Conservation (phyloP, 2,888 invertebrate genomes). For the Amblyjoppa proteus region DNA sequence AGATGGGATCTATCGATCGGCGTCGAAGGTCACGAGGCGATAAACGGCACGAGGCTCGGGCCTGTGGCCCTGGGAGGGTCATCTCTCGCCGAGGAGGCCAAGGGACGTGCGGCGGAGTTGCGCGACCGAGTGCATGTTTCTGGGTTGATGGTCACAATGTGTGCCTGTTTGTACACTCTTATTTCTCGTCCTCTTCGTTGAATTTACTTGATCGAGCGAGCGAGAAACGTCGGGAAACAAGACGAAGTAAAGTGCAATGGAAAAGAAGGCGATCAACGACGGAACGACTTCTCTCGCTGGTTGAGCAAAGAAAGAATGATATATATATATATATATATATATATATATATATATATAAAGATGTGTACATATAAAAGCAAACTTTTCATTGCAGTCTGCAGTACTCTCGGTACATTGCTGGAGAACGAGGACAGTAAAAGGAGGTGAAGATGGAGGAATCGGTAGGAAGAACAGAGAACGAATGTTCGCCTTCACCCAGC, state of each 20-base stretch:
- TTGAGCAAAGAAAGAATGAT: constrained; percentile 16
- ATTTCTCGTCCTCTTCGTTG: constrained; percentile 12
- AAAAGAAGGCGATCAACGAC: constrained; percentile 28
- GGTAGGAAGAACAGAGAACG: constrained; percentile 52
- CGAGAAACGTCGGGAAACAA: constrained; percentile 29
- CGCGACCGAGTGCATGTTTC: constrained; percentile 24
- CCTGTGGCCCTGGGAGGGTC: constrained; percentile 67
- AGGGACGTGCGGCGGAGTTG: constrained; percentile 35
- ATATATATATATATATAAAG: not conserved
- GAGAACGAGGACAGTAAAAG: constrained; percentile 54
- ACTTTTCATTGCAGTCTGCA: constrained; percentile 43
- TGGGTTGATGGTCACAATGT: constrained; percentile 27
- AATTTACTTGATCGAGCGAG: constrained; percentile 28
- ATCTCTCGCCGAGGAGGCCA: constrained; percentile 54
- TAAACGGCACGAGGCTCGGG: constrained; percentile 53
- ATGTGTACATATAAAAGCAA: constrained; percentile 1
- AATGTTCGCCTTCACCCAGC: constrained; percentile 77
- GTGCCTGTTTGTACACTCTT: constrained; percentile 12
- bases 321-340: not conserved
- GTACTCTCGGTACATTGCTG: constrained; percentile 61
- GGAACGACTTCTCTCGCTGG: constrained; percentile 19
- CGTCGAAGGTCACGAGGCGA: constrained; percentile 68
- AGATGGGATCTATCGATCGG: constrained; percentile 68
- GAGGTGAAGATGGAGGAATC: constrained; percentile 46
- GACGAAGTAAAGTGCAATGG: constrained; percentile 31